phyloP scores from a whole-genome alignment of 1,140 invertebrate species.

The Cydia pomonella region DNA sequence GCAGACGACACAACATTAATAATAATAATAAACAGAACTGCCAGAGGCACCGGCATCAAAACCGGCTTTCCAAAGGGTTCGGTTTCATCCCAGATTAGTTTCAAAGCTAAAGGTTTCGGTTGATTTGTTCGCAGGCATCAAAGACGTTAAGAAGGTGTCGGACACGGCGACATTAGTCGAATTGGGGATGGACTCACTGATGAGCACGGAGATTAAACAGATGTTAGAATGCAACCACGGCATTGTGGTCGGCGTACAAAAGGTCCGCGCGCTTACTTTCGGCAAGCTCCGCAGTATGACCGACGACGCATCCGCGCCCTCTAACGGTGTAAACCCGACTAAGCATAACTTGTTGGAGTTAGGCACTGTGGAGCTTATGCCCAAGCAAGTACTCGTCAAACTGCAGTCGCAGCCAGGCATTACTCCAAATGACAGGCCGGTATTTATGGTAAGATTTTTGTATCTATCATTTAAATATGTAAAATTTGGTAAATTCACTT shows the following conservation, averaged over 20 bases:
- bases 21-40: no score
- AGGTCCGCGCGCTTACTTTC: conserved; percentile 92
- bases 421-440: conserved; percentile 55
- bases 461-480: no score
- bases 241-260: conserved; percentile 91
- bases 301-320: conserved; percentile 45
- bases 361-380: conserved; percentile 81
- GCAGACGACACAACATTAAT: no score
- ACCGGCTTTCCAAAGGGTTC: no score
- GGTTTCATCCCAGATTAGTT: no score
- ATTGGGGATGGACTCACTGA: conserved; percentile 97
- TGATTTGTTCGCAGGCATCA: conserved; percentile 81
- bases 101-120: no score
- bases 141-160: conserved; percentile 90
- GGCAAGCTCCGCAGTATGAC: conserved; percentile 86
- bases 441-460: conserved; percentile 78
- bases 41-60: no score
- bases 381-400: conserved; percentile 83
- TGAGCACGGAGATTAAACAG: conserved; percentile 99
- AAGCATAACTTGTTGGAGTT: conserved; percentile 62
- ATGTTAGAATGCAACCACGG: conserved; percentile 96
- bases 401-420: conserved; percentile 69
- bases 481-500: no score
- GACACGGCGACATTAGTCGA: conserved; percentile 90
- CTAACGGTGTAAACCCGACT: conserved; percentile 35